A percentile compares a stretch with the other conserved stretches of the same genome.
These are phyloP conservation scores for Myopa tessellatipennis DNA, from an alignment of 2,888 invertebrate species.

Conservation along the genomic window DNA sequence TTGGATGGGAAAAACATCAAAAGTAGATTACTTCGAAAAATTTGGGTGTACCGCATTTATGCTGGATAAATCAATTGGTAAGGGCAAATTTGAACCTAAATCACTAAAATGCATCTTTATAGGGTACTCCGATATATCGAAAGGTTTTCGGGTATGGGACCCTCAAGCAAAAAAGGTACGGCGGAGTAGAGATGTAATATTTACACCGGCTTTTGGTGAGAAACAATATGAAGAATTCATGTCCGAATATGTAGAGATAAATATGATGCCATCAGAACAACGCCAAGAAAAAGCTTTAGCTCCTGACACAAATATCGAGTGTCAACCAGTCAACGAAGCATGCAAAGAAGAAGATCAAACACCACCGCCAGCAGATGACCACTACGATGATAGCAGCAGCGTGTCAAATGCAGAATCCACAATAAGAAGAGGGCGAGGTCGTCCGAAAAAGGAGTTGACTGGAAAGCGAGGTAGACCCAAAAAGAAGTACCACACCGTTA, in stretches of 20 bases:
- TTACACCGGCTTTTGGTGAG: neutral
- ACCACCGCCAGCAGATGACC: too few relatives aligned
- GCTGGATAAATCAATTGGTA: constrained; percentile 39
- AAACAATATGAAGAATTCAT: too few relatives aligned
- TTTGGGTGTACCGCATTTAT: constrained; percentile 42
- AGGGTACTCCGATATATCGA: constrained; percentile 8
- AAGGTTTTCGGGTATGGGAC: neutral
- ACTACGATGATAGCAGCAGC: too few relatives aligned
- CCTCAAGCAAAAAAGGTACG: neutral
- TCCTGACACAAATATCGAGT: too few relatives aligned
- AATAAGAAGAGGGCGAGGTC: neutral
- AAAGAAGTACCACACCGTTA: neutral
- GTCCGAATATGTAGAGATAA: too few relatives aligned
- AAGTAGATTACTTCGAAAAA: constrained; percentile 28
- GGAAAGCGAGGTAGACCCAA: constrained; percentile 25
- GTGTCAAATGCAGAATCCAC: neutral
- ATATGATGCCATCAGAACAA: too few relatives aligned
- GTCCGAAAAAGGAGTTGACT: constrained; percentile 1
- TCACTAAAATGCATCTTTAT: neutral
- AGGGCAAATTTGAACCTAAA: constrained; percentile 20
- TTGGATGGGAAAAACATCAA: constrained; percentile 42
- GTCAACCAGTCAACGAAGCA: neutral
- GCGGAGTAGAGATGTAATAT: constrained; percentile 14
- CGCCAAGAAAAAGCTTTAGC: too few relatives aligned
- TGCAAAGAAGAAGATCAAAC: too few relatives aligned